Evolutionary conservation across 2,113 vertebrate genomes (phyloP).

Genomic region (Tachycineta bicolor): DNA sequence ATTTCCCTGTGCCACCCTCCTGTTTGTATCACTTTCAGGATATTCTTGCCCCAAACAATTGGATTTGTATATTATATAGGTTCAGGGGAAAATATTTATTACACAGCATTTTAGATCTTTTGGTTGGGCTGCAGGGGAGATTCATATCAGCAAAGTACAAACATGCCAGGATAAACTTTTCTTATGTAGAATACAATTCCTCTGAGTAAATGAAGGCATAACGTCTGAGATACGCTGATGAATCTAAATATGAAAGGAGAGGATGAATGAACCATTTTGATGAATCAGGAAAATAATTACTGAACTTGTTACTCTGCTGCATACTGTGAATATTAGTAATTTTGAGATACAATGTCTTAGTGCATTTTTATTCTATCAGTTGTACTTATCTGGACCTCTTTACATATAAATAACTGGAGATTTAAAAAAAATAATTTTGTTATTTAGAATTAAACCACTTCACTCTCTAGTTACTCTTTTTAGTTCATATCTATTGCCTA

Average conservation of each 20-base stretch:
- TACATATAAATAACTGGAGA: not conserved
- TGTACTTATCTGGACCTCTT: not conserved
- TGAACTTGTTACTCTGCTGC: not conserved
- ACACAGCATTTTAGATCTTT: not conserved
- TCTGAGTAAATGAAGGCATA: not conserved
- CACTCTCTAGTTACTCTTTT: not conserved
- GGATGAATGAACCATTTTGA: not conserved
- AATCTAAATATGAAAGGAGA: not conserved
- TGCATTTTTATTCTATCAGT: not conserved
- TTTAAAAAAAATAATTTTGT: not conserved
- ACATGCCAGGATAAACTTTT: not conserved
- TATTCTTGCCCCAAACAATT: not conserved
- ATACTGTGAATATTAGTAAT: not conserved
- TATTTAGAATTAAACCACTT: not conserved
- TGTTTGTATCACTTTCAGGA: not conserved
- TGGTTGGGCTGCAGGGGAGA: not conserved
- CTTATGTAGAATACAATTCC: not conserved
- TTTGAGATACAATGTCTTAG: not conserved
- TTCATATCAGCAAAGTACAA: not conserved
- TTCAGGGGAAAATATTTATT: not conserved
- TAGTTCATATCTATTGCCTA: not conserved
- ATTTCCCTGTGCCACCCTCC: accelerated
- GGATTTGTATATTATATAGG: not conserved
- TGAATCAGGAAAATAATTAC: not conserved
- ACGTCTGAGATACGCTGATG: not conserved